Evolutionary conservation across 2,113 vertebrate genomes (phyloP), one percentile per base, ranked within the genome.

Genomic region (Platichthys flesus): DNA sequence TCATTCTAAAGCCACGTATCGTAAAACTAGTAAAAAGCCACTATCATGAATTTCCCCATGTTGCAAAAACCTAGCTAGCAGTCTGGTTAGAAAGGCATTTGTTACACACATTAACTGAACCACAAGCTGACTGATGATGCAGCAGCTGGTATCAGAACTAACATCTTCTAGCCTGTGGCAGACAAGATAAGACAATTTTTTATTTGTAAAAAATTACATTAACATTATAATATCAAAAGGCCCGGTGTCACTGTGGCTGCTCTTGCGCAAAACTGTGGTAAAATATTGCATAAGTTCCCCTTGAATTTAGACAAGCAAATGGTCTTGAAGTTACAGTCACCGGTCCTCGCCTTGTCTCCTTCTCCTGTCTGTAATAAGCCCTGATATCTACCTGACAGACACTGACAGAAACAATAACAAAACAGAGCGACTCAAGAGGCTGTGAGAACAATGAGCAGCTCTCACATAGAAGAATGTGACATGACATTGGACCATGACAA

Each of bases 401-500:
- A 0, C 55, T 28, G 10, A 67, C 31, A 0, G 73, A 58, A 77
- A 73, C 57, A 26, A 49, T 20, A 64, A 85, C 24, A 76, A 49
- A 67, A n/a, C 20, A 28, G 15, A 20, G 47, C 18, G 0, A 18
- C 47, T 7, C 4, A 15, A 54, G 45, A 66, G 5, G 45, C 63
- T 67, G 9, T 9, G 31, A 51, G 51, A 79, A 85, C 83, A 90
- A 85, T 59, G 69, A 70, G 31, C 58, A 28, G 68, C 72, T 72
- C 52, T 83, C 6, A 23, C 5, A 47, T n/a, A 49, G 1, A 73
- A 60, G 72, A 23, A 72, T 42, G 73, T 26, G 0, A 40, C 9
- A 62, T 28, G 73, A 68, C 67, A 59, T 55, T 69, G 51, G 61
- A 51, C 69, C 18, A 47, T 35, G 80, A 79, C 79, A 31, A 20